Base-by-base conservation (phyloP, 1,140 invertebrate genomes). In the Ladona fulva region DNA sequence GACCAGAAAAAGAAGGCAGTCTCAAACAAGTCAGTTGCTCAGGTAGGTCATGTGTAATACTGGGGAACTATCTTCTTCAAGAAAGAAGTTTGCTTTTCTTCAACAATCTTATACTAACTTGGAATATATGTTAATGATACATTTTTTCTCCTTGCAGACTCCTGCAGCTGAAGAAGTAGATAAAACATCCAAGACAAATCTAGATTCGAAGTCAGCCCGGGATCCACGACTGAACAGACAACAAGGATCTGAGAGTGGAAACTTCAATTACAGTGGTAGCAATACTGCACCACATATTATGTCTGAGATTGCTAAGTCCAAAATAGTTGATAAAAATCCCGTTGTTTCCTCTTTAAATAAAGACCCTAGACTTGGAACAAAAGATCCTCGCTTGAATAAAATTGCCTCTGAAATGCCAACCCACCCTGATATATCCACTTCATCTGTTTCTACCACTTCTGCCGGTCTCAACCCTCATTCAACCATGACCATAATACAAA, bases 321-420 rank as follows among this genome's bases (percentile, higher is more conserved):
- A 66, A 66, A 66, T 66, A 66, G 52, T 22, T 66, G n/a, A 66
- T 66, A 66, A 66, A 66, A 66, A 66, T 66, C 52, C 52, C 52
- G 52, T 66, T 66, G 52, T 66, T 66, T 66, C 52, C 52, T 19
- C 52, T 66, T 66, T 66, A 66, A 29, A n/a, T 76, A 76, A 76
- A 76, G 75, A 42, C 75, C 75, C 75, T 76, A 75, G 74, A 75
- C 24, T 75, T 24, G 24, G 29, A 24, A 75, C 24, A 24, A 75
- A 75, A 75, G 74, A 75, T 75, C 74, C 74, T 37, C 75, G 75
- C 19, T 76, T 76, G 25, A 76, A 76, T 76, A 76, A 29, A 76
- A 42, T 66, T 66, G 52, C 52, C 52, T 66, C 52, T 66, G 52
- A 66, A 19, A 66, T 66, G n/a, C n/a, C 52, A 19, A 66, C 52